Evolutionary conservation across 1,140 invertebrate species (phyloP).

Genomic region (Zaprionus taronus): DNA sequence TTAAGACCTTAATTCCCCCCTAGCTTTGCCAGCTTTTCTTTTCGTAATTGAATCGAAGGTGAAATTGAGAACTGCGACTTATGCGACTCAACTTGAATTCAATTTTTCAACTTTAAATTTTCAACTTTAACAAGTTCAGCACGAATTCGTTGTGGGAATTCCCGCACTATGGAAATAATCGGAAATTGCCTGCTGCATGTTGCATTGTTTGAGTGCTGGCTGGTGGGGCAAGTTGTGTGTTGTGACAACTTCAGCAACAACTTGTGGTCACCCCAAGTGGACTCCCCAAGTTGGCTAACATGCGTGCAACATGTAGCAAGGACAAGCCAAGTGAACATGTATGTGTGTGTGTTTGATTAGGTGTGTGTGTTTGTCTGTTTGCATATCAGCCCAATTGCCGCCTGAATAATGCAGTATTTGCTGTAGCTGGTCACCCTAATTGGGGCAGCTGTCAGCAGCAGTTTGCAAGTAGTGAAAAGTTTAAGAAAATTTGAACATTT

Average conservation of each 20-base stretch:
- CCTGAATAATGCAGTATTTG: background rate
- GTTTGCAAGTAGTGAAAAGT: background rate
- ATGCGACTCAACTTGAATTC: background rate
- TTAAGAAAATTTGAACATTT: background rate
- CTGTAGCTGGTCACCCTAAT: background rate
- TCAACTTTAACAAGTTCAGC: constrained; percentile 1
- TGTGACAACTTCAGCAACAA: constrained; percentile 9
- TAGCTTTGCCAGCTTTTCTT: background rate
- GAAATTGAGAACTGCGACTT: background rate
- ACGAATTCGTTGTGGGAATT: background rate
- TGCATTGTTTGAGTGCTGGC: constrained; percentile 14
- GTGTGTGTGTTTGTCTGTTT: background rate
- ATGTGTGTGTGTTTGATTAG: background rate
- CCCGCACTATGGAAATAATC: constrained; percentile 6
- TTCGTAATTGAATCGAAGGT: background rate
- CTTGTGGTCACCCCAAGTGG: constrained; percentile 14
- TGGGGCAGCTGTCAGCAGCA: background rate
- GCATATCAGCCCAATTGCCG: constrained; percentile 12
- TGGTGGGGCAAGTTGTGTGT: constrained; percentile 20
- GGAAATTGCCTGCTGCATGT: constrained; percentile 3
- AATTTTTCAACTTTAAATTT: background rate
- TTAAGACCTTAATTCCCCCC: background rate
- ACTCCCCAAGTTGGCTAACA: constrained; percentile 6
- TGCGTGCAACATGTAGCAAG: constrained; percentile 13
- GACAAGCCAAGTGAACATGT: background rate